These are phyloP conservation scores for Athalia cordata DNA, from an alignment of 2,888 invertebrate genomes.

Conservation along the genomic window DNA sequence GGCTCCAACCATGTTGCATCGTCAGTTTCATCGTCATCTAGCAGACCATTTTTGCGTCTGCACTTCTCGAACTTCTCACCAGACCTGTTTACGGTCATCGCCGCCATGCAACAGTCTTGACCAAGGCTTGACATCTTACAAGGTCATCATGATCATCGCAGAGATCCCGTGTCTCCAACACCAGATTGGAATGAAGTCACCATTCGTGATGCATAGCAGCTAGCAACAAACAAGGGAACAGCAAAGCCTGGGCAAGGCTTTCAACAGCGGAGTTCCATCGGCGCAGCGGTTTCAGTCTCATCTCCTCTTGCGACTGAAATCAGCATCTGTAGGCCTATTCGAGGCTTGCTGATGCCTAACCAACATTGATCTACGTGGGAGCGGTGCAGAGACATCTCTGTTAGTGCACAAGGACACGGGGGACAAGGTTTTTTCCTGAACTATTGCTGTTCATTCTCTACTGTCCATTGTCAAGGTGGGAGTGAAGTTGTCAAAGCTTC, in stretches of 20 bases:
- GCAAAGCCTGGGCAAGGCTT: constrained; percentile 25
- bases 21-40: constrained; percentile 21
- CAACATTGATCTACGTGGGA: background rate
- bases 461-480: constrained; percentile 31
- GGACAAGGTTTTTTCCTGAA: constrained; percentile 19
- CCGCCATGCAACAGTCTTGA: constrained; percentile 16
- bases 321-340: constrained; percentile 1
- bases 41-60: constrained; percentile 16
- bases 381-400: background rate
- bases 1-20: constrained; percentile 5
- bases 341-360: background rate
- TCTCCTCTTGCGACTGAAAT: background rate
- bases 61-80: constrained; percentile 2
- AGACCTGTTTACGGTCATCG: constrained; percentile 4
- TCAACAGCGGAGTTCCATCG: background rate
- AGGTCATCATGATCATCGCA: background rate
- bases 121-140: constrained; percentile 9
- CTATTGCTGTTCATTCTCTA: constrained; percentile 35
- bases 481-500: constrained; percentile 39
- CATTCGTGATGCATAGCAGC: constrained; percentile 25
- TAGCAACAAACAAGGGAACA: background rate
- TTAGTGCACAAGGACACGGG: background rate
- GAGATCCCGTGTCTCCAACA: background rate
- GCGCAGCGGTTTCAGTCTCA: background rate
- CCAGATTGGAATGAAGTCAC: constrained; percentile 3